Conservation (phyloP, 2,797 vertebrate genomes). For the Halcyon leucocephala region DNA sequence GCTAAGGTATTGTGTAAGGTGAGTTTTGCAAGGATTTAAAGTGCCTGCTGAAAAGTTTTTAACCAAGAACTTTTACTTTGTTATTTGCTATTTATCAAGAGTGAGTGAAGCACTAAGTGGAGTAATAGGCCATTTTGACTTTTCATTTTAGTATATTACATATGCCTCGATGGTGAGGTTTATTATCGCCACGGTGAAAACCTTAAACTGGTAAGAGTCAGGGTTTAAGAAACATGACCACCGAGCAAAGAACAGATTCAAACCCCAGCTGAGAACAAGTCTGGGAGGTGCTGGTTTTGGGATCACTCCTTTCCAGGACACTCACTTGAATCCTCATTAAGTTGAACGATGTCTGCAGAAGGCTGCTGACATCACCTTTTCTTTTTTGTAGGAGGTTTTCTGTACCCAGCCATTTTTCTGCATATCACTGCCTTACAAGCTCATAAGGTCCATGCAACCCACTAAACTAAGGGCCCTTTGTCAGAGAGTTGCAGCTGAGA, state of each 20-base stretch:
- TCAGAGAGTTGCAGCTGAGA: not conserved
- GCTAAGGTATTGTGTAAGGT: accelerated
- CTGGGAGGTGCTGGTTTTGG: not conserved
- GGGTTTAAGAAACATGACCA: not conserved
- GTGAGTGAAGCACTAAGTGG: not conserved
- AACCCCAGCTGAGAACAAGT: not conserved
- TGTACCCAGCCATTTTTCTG: not conserved
- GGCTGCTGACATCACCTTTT: not conserved
- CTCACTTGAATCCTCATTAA: not conserved
- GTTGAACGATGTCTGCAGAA: not conserved
- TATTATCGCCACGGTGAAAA: not conserved
- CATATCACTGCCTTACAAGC: not conserved
- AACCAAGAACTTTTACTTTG: not conserved
- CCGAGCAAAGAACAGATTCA: not conserved
- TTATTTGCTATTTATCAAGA: not conserved
- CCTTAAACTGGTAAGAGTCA: not conserved
- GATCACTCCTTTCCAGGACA: not conserved
- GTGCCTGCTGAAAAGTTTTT: not conserved
- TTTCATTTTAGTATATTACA: not conserved
- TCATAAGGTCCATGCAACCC: not conserved
- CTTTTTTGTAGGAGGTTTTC: not conserved
- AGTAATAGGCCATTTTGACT: not conserved
- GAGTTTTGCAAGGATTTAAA: not conserved
- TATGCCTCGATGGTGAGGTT: no score
- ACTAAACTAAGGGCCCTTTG: not conserved